A percentile compares a stretch with the other conserved stretches of the same genome.
Conservation (phyloP, 2,888 invertebrate species). For the Pollenia amentaria region DNA sequence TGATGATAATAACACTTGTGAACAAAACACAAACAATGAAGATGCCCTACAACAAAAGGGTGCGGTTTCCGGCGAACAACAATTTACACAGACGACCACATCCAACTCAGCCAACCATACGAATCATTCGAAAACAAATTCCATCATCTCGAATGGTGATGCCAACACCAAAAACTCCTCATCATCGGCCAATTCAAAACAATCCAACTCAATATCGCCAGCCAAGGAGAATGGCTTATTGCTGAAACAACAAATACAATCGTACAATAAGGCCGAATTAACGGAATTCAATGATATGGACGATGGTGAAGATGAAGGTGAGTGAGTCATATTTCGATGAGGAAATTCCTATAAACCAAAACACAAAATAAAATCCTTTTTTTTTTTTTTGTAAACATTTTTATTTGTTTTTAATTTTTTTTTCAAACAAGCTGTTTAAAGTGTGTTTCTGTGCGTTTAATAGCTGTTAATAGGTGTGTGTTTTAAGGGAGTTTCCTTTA, state of each 20-base stretch:
- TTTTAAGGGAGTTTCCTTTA: slow-evolving; percentile 65
- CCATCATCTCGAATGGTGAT: slow-evolving; percentile 81
- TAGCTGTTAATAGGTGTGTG: slow-evolving; percentile 56
- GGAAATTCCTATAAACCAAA: not conserved
- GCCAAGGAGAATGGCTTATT: slow-evolving; percentile 73
- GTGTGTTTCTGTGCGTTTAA: slow-evolving; percentile 22
- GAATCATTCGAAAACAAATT: slow-evolving; percentile 82
- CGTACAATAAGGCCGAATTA: slow-evolving; percentile 80
- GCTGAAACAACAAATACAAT: slow-evolving; percentile 67
- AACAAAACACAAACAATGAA: slow-evolving; percentile 73
- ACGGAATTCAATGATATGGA: slow-evolving; percentile 80
- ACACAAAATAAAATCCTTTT: not conserved
- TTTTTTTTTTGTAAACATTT: slow-evolving; percentile 10
- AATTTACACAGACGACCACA: slow-evolving; percentile 57
- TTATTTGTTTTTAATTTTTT: not conserved
- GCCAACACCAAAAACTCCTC: slow-evolving; percentile 69
- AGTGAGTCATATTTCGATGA: slow-evolving; percentile 70
- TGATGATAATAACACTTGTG: slow-evolving; percentile 70
- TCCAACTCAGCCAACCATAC: slow-evolving; percentile 77
- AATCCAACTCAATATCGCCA: slow-evolving; percentile 63
- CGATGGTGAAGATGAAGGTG: slow-evolving; percentile 80
- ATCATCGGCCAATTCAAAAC: slow-evolving; percentile 71
- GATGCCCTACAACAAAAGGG: slow-evolving; percentile 71
- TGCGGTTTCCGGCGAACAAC: slow-evolving; percentile 71
- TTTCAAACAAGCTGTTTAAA: slow-evolving; percentile 16